These are phyloP conservation scores for Eupithecia pulchellata DNA, from an alignment of 2,888 invertebrate species.

Conservation along the genomic window DNA sequence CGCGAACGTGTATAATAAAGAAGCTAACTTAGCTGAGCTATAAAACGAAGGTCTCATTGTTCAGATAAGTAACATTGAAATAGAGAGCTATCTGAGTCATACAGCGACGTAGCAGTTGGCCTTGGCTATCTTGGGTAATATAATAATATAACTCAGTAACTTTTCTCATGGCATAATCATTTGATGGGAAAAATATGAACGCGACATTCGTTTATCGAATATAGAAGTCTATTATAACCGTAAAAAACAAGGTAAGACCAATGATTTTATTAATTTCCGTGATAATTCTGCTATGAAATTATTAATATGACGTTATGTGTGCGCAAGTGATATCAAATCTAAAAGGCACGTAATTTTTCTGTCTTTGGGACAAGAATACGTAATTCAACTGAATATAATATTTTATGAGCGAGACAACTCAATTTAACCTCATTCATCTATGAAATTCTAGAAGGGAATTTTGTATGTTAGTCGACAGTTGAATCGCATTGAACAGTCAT, in stretches of 20 bases:
- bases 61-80: slow-evolving; percentile 14
- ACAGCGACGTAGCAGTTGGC: neutral
- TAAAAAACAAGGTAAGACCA: neutral
- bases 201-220: neutral
- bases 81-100: slow-evolving; percentile 9
- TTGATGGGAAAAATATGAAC: neutral
- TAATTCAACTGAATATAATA: slow-evolving; percentile 10
- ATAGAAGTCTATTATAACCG: neutral
- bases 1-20: neutral
- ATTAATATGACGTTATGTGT: slow-evolving; percentile 40
- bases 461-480: neutral
- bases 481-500: neutral
- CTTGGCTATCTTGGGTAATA: slow-evolving; percentile 13
- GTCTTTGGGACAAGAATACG: slow-evolving; percentile 26
- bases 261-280: slow-evolving; percentile 10
- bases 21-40: neutral
- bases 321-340: slow-evolving; percentile 39
- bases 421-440: neutral
- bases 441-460: neutral
- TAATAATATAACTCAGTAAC: neutral
- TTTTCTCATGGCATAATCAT: slow-evolving; percentile 7
- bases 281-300: slow-evolving; percentile 22
- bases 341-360: slow-evolving; percentile 37
- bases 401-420: neutral
- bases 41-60: slow-evolving; percentile 14